These are phyloP conservation scores for Rafetus swinhoei DNA, from an alignment of 2,113 vertebrate genomes.

Conservation along the genomic window DNA sequence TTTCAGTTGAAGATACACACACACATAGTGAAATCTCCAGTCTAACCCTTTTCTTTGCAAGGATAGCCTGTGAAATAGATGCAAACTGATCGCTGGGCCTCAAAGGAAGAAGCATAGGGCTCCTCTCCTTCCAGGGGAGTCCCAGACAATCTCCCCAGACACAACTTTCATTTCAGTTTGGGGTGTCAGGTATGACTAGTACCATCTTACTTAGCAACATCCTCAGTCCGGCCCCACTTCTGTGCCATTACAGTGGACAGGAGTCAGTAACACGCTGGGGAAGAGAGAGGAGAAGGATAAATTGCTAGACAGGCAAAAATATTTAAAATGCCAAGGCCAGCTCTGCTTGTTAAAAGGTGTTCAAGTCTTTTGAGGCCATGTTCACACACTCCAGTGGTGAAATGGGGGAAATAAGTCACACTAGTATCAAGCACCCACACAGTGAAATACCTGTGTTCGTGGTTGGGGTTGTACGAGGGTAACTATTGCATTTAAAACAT, in stretches of 20 bases:
- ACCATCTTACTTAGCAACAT: background rate
- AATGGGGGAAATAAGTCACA: background rate
- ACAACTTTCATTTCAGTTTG: background rate
- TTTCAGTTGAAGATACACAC: background rate
- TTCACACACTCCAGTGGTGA: fast-evolving
- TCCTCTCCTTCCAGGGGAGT: background rate
- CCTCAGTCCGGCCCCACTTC: background rate
- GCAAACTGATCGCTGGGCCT: background rate
- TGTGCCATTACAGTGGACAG: background rate
- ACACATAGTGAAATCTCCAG: background rate
- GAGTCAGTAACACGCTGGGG: background rate
- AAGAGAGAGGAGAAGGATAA: background rate
- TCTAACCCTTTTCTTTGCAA: background rate
- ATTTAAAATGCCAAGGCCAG: background rate
- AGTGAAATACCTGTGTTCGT: background rate
- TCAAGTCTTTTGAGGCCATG: background rate
- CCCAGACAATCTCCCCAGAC: background rate
- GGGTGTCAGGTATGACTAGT: background rate
- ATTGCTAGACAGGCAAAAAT: background rate
- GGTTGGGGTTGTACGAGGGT: background rate
- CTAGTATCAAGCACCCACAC: background rate
- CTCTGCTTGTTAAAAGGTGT: background rate
- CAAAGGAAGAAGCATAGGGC: fast-evolving
- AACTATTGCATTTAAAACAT: background rate
- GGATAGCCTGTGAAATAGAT: background rate